These are phyloP conservation scores for Prietella phreatophila DNA, from an alignment of 2,113 vertebrate genomes.

Conservation along the genomic window DNA sequence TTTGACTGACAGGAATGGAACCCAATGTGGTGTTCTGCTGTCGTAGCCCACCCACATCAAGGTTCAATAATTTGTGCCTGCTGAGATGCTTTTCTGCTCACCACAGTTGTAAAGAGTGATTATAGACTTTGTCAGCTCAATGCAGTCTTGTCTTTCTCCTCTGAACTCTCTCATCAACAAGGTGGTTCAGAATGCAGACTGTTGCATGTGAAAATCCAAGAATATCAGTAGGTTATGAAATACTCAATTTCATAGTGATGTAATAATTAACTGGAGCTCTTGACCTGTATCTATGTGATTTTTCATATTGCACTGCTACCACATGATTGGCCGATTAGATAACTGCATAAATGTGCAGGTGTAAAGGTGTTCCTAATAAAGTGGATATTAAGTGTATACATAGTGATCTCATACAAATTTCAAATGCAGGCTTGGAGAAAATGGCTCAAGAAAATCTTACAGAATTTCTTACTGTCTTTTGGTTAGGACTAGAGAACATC, in stretches of 20 bases:
- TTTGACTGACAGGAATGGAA: too few relatives aligned
- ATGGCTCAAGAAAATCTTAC: neutral
- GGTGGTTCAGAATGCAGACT: neutral
- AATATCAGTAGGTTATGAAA: too few relatives aligned
- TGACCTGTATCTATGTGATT: neutral
- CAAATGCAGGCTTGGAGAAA: neutral
- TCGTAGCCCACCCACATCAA: too few relatives aligned
- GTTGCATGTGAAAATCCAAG: too few relatives aligned
- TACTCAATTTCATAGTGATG: neutral
- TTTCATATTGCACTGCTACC: neutral
- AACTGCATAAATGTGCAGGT: neutral
- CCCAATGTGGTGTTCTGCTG: too few relatives aligned
- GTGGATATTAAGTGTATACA: neutral
- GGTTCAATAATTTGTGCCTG: too few relatives aligned
- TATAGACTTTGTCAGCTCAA: neutral
- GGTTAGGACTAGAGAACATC: neutral
- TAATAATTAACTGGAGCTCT: neutral
- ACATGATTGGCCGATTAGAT: neutral
- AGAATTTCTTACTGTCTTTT: neutral
- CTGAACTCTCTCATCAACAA: neutral
- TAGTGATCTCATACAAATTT: neutral
- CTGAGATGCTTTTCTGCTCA: neutral
- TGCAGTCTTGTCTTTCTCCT: neutral
- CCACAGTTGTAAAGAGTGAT: neutral
- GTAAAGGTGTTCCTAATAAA: neutral